Evolutionary conservation across 2,797 vertebrate species (phyloP).

Genomic region (Anas georgica): DNA sequence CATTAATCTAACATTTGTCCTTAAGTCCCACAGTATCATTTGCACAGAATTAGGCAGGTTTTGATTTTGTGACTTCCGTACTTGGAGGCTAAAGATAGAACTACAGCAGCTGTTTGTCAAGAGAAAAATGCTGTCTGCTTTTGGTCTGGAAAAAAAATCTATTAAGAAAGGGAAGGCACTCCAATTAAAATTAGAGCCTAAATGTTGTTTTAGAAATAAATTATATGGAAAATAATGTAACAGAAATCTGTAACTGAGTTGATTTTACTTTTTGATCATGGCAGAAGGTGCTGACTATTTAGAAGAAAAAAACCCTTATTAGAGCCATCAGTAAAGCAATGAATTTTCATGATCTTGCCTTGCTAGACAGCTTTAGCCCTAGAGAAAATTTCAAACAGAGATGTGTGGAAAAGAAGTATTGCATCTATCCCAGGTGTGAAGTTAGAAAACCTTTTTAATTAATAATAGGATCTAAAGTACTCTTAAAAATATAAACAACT

Average conservation of each 20-base stretch:
- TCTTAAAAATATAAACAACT: constrained; percentile 41
- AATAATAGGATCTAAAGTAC: constrained; percentile 47
- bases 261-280: constrained; percentile 69
- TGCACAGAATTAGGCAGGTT: neutral
- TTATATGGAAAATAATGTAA: constrained; percentile 39
- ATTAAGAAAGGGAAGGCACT: neutral
- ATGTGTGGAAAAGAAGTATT: constrained; percentile 17
- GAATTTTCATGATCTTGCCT: constrained; percentile 75
- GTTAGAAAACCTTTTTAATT: constrained; percentile 55
- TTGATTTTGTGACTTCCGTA: neutral
- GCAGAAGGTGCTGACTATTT: constrained; percentile 63
- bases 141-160: neutral
- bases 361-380: constrained; percentile 66
- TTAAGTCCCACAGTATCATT: neutral
- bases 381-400: constrained; percentile 73
- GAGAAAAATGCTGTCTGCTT: neutral
- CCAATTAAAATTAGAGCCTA: constrained; percentile 61
- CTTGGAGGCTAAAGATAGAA: constrained; percentile 14
- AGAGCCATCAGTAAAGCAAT: constrained; percentile 67
- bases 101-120: constrained; percentile 26
- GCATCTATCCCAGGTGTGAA: constrained; percentile 59
- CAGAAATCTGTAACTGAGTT: constrained; percentile 24
- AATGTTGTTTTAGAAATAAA: constrained; percentile 57
- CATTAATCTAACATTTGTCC: neutral
- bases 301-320: constrained; percentile 51